Percentiles rank a stretch among this genome's conserved stretches.
These are phyloP conservation scores for Lepidocolaptes lacrymiger DNA, from an alignment of 2,797 vertebrate species.

Conservation along the genomic window DNA sequence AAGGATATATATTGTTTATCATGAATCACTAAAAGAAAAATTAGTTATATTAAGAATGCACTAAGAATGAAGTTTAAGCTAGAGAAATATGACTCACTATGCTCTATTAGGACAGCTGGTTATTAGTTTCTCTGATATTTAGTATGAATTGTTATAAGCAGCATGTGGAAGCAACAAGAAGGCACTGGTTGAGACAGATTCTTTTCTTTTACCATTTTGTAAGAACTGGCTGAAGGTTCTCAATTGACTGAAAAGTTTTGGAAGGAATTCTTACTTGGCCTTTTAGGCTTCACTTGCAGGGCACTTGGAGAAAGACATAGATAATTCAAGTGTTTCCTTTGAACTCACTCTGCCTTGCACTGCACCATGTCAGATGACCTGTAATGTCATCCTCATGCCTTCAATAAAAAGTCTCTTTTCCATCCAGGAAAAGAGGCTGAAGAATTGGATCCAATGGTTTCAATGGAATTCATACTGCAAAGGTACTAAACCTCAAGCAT, in stretches of 20 bases:
- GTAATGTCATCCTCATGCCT: neutral
- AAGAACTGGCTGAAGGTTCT: neutral
- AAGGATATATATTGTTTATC: neutral
- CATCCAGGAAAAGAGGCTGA: neutral
- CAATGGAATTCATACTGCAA: neutral
- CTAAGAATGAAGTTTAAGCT: neutral
- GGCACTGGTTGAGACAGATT: neutral
- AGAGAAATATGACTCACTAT: neutral
- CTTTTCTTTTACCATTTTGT: neutral
- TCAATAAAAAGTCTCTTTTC: neutral
- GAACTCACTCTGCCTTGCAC: neutral
- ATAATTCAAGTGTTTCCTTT: neutral
- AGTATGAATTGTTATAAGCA: neutral
- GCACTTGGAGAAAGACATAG: neutral
- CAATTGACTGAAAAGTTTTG: neutral
- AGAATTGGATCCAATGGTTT: neutral
- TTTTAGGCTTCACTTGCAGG: neutral
- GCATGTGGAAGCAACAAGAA: neutral
- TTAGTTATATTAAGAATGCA: neutral
- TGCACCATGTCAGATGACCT: neutral
- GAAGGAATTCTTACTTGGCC: neutral
- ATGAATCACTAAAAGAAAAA: neutral
- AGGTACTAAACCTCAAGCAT: neutral
- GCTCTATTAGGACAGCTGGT: neutral
- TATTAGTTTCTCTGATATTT: neutral